Evolutionary conservation across 1,140 invertebrate genomes (phyloP).

Genomic region (Drosophila sturtevanti): DNA sequence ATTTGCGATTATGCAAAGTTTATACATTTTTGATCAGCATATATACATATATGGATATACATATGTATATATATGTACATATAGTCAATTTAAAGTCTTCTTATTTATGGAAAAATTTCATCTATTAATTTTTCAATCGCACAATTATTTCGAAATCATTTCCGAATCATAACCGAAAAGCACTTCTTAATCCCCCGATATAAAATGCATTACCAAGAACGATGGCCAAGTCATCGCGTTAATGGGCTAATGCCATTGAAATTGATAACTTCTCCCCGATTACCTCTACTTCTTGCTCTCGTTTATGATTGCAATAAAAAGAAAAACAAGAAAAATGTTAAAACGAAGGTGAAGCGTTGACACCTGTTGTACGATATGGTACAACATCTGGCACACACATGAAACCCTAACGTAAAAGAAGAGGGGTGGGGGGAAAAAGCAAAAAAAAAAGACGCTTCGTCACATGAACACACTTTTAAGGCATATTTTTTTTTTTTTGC

Average conservation of each 20-base stretch:
- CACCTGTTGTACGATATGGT: slow-evolving; percentile 32
- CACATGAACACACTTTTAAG: slow-evolving; percentile 4
- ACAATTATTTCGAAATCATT: neutral
- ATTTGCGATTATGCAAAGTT: no score
- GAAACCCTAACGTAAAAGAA: slow-evolving; percentile 8
- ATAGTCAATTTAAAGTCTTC: no score
- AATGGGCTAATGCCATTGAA: slow-evolving; percentile 6
- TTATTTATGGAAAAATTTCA: no score
- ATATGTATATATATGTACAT: no score
- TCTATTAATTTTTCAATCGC: no score
- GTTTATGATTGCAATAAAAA: slow-evolving; percentile 41
- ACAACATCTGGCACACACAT: slow-evolving; percentile 32
- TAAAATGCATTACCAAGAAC: slow-evolving; percentile 50
- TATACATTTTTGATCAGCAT: no score
- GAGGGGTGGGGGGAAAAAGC: neutral
- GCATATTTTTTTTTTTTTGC: no score
- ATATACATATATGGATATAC: no score
- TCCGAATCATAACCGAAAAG: neutral
- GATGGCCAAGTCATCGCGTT: slow-evolving; percentile 25
- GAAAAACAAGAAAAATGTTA: slow-evolving; percentile 14
- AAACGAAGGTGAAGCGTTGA: slow-evolving; percentile 4
- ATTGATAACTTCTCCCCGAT: slow-evolving; percentile 16
- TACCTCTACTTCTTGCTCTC: neutral
- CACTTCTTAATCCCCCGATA: slow-evolving; percentile 1
- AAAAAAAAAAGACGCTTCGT: slow-evolving; percentile 20